Evolutionary conservation across 1,140 invertebrate species (phyloP).

Genomic region (Leptopilina boulardi): DNA sequence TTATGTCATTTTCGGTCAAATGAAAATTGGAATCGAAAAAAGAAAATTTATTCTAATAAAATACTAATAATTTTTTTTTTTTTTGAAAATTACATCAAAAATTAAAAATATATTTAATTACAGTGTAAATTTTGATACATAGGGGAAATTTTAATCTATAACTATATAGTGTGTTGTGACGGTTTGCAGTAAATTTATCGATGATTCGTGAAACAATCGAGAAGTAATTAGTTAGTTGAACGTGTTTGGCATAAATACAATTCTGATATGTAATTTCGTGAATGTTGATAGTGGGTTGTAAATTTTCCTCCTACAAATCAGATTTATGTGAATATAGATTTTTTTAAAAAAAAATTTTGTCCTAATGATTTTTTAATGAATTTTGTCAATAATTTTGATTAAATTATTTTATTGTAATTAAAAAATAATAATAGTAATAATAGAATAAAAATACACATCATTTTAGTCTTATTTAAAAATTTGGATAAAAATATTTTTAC

Average conservation of each 20-base stretch:
- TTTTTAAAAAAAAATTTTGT: background rate
- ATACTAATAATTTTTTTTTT: too few species aligned
- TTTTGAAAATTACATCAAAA: too few species aligned
- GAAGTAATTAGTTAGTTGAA: conserved; percentile 11
- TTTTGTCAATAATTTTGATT: too few species aligned
- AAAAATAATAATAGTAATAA: too few species aligned
- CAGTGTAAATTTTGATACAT: background rate
- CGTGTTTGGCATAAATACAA: conserved; percentile 11
- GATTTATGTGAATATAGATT: background rate
- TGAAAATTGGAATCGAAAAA: too few species aligned
- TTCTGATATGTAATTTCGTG: background rate
- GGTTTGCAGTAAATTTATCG: background rate
- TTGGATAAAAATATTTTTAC: too few species aligned
- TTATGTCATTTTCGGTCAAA: too few species aligned
- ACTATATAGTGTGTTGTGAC: background rate
- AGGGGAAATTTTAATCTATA: background rate
- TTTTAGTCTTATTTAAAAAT: too few species aligned
- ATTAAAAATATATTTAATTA: background rate
- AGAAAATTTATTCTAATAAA: too few species aligned
- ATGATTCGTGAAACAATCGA: conserved; percentile 7
- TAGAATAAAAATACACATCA: too few species aligned
- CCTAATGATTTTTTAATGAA: background rate
- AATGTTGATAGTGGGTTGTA: background rate
- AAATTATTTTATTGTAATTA: too few species aligned
- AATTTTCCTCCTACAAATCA: background rate